phyloP scores from a whole-genome alignment of 2,797 vertebrate species.

The Sebastes diaconus region DNA sequence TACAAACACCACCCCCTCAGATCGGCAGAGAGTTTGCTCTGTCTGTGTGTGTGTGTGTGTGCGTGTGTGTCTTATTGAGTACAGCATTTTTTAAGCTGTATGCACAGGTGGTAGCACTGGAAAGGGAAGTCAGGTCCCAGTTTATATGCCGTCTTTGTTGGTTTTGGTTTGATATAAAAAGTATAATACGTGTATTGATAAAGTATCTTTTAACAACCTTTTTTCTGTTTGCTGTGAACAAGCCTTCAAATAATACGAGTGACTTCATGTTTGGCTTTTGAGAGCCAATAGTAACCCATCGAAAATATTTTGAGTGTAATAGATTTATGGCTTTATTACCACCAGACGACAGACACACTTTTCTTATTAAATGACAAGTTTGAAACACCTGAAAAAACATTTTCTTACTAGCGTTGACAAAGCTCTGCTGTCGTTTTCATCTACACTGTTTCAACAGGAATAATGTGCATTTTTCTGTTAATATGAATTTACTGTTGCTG shows the following conservation, averaged over 20 bases:
- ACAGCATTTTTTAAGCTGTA: conserved; percentile 48
- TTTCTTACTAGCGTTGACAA: conserved; percentile 11
- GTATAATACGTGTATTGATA: conserved; percentile 23
- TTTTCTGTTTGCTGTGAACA: conserved; percentile 21
- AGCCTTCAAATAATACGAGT: conserved; percentile 20
- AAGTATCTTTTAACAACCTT: neutral
- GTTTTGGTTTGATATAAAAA: conserved; percentile 47
- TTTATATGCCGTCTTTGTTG: conserved; percentile 49
- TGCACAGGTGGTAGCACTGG: conserved; percentile 60
- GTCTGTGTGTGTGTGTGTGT: conserved; percentile 16
- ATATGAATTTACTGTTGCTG: neutral
- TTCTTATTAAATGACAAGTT: conserved; percentile 18
- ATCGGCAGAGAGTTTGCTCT: conserved; percentile 45
- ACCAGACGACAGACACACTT: neutral
- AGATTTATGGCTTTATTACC: conserved; percentile 45
- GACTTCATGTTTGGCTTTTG: conserved; percentile 35
- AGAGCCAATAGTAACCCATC: conserved; percentile 20
- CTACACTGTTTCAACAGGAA: neutral
- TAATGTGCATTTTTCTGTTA: conserved; percentile 13
- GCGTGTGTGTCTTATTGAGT: conserved; percentile 36
- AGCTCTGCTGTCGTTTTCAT: neutral
- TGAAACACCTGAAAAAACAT: conserved; percentile 57
- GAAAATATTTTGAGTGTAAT: conserved; percentile 53
- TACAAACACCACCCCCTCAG: conserved; percentile 61
- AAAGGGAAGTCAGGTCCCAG: conserved; percentile 32